Base-by-base conservation (phyloP, 2,888 invertebrate species). In the Lepas anatifera region DNA sequence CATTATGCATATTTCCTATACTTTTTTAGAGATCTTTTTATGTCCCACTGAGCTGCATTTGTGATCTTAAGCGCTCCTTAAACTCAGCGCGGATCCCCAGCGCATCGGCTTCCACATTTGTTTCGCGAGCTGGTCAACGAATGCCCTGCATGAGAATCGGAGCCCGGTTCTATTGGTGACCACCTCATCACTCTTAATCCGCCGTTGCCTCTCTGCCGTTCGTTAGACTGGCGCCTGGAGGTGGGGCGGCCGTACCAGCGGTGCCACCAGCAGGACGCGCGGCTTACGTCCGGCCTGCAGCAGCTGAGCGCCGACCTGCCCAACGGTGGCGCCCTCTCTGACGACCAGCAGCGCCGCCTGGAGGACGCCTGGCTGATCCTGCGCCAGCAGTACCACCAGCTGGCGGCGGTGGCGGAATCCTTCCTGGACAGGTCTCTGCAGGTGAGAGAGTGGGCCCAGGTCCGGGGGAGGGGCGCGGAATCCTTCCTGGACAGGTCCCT, bases 201-300 rank as follows among this genome's bases (percentile, higher is more conserved):
- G n/a, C n/a, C n/a, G n/a, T n/a, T n/a, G n/a, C n/a, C n/a, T 25
- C 58, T 18, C 32, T 18, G 25, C 27, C 27, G 22, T 25, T 48
- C 52, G 3, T 3, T 71, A 72, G 73, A 72, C 72, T 83, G 81
- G 71, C 84, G 91, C 70, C 84, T 90, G 71, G 85, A 87, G 73
- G 80, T 89, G 25, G 85, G 87, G n/a, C 84, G 84, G 58, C 79
- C 86, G 73, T 89, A 89, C 76, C 85, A 88, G 63, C 85, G 87
- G 74, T 90, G 90, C 80, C 88, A 89, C 75, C 84, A 85, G 76
- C 85, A 86, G 73, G 87, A 87, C 29, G 84, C 86, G 72, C 85
- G 86, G 77, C 82, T 90, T 66, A 83, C 84, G 72, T 83, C 82
- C 72, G 86, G 87, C 77, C 83, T 89, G 78, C 86, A 88, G 76